Conservation (phyloP, 2,113 vertebrate genomes). For the Myocastor coypus region DNA sequence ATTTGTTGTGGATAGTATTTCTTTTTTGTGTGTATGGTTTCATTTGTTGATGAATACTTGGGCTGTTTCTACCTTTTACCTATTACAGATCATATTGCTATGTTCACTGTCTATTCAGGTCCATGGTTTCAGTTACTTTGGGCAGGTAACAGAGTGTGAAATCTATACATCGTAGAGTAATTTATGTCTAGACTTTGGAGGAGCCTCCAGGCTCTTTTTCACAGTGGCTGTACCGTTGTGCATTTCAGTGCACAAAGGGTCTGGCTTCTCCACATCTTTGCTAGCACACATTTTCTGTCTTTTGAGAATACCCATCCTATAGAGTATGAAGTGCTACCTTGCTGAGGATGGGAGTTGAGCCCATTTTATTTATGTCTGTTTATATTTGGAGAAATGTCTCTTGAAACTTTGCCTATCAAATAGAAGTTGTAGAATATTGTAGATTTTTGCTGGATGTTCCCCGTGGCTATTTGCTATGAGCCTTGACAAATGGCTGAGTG, state of each 20-base stretch:
- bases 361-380: background rate
- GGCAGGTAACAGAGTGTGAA: background rate
- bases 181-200: background rate
- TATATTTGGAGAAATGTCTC: conserved; percentile 28
- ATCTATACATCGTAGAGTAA: background rate
- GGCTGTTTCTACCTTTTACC: background rate
- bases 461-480: background rate
- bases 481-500: background rate
- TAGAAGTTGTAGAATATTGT: conserved; percentile 2
- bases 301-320: background rate
- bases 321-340: background rate
- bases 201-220: background rate
- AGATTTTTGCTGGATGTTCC: background rate
- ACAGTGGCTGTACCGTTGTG: background rate
- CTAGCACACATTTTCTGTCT: background rate
- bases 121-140: conserved; percentile 30
- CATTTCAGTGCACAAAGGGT: background rate
- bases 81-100: background rate
- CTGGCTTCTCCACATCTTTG: background rate
- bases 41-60: background rate
- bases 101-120: background rate
- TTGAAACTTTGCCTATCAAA: background rate
- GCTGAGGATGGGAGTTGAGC: background rate
- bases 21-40: background rate
- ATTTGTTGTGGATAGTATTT: background rate